A percentile compares a stretch with the other conserved stretches of the same genome.
Evolutionary conservation across 2,888 invertebrate genomes (phyloP).

Genomic region (Cephus nigrinus): DNA sequence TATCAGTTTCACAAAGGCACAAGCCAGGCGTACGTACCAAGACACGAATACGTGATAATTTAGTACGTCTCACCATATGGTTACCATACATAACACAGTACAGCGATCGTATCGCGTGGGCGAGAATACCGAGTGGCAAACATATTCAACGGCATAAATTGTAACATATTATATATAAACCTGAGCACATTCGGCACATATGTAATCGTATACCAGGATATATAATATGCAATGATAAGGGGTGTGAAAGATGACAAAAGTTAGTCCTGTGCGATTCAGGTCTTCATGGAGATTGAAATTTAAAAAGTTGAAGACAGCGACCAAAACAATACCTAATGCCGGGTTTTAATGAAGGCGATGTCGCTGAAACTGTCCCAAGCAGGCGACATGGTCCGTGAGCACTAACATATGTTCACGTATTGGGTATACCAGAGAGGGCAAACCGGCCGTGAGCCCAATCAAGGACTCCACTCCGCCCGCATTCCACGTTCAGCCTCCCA

Average conservation of each 20-base stretch:
- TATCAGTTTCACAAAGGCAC: neutral
- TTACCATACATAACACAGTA: neutral
- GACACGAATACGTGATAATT: neutral
- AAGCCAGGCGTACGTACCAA: neutral
- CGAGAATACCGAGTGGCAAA: neutral
- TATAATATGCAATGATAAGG: neutral
- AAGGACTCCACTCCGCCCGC: slow-evolving; percentile 57
- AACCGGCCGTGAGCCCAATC: slow-evolving; percentile 60
- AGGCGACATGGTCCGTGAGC: neutral
- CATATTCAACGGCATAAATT: neutral
- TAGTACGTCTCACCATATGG: neutral
- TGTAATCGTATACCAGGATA: neutral
- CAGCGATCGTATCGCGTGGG: neutral
- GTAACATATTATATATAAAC: neutral
- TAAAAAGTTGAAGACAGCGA: too few species aligned
- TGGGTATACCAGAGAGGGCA: slow-evolving; percentile 36
- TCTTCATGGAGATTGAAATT: too few species aligned
- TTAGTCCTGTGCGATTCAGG: too few species aligned
- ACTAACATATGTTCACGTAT: slow-evolving; percentile 25
- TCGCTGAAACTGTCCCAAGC: neutral
- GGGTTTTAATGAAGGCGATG: neutral
- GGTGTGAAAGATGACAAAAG: neutral
- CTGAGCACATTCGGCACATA: neutral
- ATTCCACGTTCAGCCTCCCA: slow-evolving; percentile 57
- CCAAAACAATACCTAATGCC: too few species aligned